phyloP scores from a whole-genome alignment of 2,113 vertebrate species.

The Pollachius pollachius region DNA sequence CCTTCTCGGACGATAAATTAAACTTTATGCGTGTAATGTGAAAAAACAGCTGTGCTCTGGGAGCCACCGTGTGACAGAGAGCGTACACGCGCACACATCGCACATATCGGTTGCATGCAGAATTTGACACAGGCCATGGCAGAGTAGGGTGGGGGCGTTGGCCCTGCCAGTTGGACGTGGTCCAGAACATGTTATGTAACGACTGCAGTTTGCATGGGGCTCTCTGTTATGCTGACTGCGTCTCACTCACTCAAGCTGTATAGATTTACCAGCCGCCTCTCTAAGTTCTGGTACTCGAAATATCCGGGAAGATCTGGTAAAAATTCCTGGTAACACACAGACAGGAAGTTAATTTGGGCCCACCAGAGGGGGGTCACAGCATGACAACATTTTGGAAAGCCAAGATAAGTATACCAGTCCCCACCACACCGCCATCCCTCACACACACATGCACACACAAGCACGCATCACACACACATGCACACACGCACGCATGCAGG shows the following conservation, averaged over 20 bases:
- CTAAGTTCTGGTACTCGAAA: neutral
- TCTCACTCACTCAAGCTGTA: conserved; percentile 19
- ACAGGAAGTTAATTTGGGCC: too few species aligned
- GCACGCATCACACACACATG: neutral
- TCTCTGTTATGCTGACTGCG: conserved; percentile 27
- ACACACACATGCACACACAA: neutral
- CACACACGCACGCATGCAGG: neutral
- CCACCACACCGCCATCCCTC: too few species aligned
- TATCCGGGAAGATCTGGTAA: too few species aligned
- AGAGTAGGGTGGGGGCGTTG: conserved; percentile 25
- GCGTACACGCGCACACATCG: too few species aligned
- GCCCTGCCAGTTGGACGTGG: conserved; percentile 37
- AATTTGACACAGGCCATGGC: conserved; percentile 58
- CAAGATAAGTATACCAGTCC: too few species aligned
- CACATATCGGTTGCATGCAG: conserved; percentile 48
- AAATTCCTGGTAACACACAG: too few species aligned
- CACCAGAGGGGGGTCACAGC: too few species aligned
- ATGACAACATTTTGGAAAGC: too few species aligned
- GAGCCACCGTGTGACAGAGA: too few species aligned
- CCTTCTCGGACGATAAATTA: too few species aligned
- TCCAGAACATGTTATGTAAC: conserved; percentile 49
- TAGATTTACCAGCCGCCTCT: neutral
- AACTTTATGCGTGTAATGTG: too few species aligned
- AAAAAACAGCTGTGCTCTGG: too few species aligned
- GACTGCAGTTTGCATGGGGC: conserved; percentile 24